Percentiles rank a stretch among this genome's conserved stretches.
Conservation (phyloP, 1,140 invertebrate genomes). For the Metopolophium dirhodum region DNA sequence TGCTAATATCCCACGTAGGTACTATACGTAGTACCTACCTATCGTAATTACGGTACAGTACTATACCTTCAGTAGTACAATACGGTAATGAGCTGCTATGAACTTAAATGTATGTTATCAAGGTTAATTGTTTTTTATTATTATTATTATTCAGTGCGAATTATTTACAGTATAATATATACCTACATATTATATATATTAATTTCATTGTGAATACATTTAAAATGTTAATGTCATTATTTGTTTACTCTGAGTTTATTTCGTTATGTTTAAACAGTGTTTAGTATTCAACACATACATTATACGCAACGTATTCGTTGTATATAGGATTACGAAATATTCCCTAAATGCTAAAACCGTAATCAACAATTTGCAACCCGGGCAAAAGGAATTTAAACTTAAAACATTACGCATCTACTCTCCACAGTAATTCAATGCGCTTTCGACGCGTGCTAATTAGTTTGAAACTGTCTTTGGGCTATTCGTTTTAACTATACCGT, state of each 20-base stretch:
- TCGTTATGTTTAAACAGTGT: background rate
- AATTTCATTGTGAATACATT: background rate
- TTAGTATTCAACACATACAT: conserved; percentile 20
- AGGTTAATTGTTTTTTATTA: background rate
- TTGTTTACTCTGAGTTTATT: background rate
- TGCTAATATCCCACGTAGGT: background rate
- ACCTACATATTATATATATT: background rate
- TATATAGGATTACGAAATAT: background rate
- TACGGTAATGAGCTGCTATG: background rate
- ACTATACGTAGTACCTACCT: background rate
- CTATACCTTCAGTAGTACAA: background rate
- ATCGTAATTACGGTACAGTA: background rate
- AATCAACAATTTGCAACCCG: background rate
- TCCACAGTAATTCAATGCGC: background rate
- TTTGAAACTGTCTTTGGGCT: conserved; percentile 5
- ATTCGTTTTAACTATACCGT: background rate
- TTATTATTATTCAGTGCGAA: background rate
- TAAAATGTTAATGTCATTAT: background rate
- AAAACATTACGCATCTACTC: background rate
- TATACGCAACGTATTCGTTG: background rate
- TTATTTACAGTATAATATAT: background rate
- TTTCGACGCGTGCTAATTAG: conserved; percentile 17
- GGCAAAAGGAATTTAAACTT: background rate
- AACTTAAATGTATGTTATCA: background rate
- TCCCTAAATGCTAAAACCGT: conserved; percentile 10